Evolutionary conservation across 2,888 invertebrate genomes (phyloP), one percentile per base, ranked within the genome.

Genomic region (Drosophila suboccidentalis): DNA sequence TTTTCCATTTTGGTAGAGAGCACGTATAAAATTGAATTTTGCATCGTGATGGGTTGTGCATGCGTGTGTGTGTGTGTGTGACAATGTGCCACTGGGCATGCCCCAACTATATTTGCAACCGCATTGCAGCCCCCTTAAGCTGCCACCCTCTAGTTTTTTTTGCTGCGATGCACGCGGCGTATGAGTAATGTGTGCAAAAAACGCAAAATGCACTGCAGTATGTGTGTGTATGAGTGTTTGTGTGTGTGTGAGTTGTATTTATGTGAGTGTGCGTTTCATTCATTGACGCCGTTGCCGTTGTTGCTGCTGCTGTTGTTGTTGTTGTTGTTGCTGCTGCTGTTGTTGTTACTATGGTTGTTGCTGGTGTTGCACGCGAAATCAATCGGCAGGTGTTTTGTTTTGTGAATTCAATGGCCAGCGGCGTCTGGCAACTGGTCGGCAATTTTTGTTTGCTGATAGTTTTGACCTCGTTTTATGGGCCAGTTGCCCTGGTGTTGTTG

Each of bases 351-450:
- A 32, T 11, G 32, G 49, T 49, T 47, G 53, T 11, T 53, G 53
- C n/a, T 29, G 54, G 22, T 39, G 75, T 38, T 61, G 78, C 82
- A 77, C 70, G 79, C 82, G 80, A 82, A 82, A 84, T 82, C 84
- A 85, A 84, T 87, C 80, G 85, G 80, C 84, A 84, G 84, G 82
- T 86, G 81, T 80, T 81, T 84, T 82, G 80, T 84, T 79, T 89
- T 77, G 76, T 82, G 82, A 62, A 75, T 75, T 74, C 67, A 69
- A 66, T 62, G 61, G 64, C 57, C 68, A 63, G 50, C 39, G 41
- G 41, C 61, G 36, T 50, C 50, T 50, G 50, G 59, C 75, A 71
- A 77, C 73, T 78, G 73, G 73, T 61, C 60, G 72, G 55, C 69
- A 77, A 76, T 85, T 82, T 82, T 75, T 87, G 80, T 82, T 84